Evolutionary conservation across 2,888 invertebrate species (phyloP).

Genomic region (Anagyrus pseudococci): DNA sequence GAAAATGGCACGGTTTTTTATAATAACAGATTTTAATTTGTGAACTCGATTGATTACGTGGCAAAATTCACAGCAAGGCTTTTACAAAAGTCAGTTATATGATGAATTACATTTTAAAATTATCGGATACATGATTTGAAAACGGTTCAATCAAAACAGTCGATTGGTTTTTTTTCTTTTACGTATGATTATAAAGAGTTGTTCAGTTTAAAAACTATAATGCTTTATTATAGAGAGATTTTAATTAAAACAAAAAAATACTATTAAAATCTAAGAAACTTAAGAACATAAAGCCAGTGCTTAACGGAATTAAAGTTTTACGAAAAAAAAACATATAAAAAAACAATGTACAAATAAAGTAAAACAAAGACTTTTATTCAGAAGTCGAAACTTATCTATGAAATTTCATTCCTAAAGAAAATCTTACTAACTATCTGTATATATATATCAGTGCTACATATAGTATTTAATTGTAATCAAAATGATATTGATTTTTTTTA

Average conservation of each 20-base stretch:
- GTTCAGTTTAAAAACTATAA: too few relatives aligned
- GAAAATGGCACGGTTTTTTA: slow-evolving; percentile 33
- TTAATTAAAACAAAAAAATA: slow-evolving; percentile 2
- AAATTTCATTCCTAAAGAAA: slow-evolving; percentile 15
- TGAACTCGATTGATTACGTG: background rate
- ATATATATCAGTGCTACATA: slow-evolving; percentile 27
- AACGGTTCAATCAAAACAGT: background rate
- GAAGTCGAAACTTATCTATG: slow-evolving; percentile 13
- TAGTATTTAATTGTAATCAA: slow-evolving; percentile 31
- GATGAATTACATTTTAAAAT: background rate
- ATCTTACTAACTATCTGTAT: slow-evolving; percentile 28
- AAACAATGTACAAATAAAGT: slow-evolving; percentile 46
- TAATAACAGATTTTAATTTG: slow-evolving; percentile 1
- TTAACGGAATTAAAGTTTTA: slow-evolving; percentile 53
- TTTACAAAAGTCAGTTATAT: background rate
- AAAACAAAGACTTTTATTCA: slow-evolving; percentile 6
- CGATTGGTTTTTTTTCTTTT: background rate
- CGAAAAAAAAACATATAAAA: slow-evolving; percentile 48
- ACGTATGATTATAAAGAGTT: too few relatives aligned
- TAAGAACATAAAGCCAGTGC: slow-evolving; percentile 49
- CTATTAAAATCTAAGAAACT: slow-evolving; percentile 43
- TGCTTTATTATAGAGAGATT: too few relatives aligned
- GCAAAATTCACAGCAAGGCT: background rate
- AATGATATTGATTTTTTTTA: slow-evolving; percentile 20
- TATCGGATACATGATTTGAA: background rate